phyloP scores from a whole-genome alignment of 2,113 vertebrate species.

The Nothoprocta perdicaria region DNA sequence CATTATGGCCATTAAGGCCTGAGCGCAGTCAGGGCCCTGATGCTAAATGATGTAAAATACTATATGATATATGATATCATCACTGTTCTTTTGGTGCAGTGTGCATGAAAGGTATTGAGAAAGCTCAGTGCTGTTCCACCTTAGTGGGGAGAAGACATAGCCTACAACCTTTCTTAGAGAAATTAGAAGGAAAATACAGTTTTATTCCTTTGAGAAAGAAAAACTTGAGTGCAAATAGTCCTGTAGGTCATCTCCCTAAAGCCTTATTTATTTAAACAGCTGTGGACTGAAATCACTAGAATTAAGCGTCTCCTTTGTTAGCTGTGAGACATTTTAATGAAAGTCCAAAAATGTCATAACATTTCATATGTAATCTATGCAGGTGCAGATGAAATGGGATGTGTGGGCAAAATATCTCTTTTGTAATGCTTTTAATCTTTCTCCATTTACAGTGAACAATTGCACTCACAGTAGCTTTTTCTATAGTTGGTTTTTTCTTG shows the following conservation, averaged over 20 bases:
- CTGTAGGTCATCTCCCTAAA: slow-evolving; percentile 47
- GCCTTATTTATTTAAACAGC: slow-evolving; percentile 69
- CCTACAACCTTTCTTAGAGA: neutral
- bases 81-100: neutral
- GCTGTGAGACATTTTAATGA: slow-evolving; percentile 26
- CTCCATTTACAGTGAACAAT: slow-evolving; percentile 11
- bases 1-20: neutral
- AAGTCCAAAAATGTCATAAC: slow-evolving; percentile 50
- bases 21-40: neutral
- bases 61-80: neutral
- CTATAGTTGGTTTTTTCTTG: neutral
- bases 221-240: slow-evolving; percentile 47
- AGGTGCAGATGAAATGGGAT: neutral
- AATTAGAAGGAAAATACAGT: slow-evolving; percentile 54
- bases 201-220: slow-evolving; percentile 47
- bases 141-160: neutral
- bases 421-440: slow-evolving; percentile 5
- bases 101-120: neutral
- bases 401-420: neutral
- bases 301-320: slow-evolving; percentile 25
- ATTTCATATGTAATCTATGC: slow-evolving; percentile 50
- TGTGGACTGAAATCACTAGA: slow-evolving; percentile 41
- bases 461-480: neutral
- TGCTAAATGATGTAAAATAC: neutral
- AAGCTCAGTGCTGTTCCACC: neutral